Conservation (phyloP, 2,113 vertebrate genomes). For the Tachycineta bicolor region DNA sequence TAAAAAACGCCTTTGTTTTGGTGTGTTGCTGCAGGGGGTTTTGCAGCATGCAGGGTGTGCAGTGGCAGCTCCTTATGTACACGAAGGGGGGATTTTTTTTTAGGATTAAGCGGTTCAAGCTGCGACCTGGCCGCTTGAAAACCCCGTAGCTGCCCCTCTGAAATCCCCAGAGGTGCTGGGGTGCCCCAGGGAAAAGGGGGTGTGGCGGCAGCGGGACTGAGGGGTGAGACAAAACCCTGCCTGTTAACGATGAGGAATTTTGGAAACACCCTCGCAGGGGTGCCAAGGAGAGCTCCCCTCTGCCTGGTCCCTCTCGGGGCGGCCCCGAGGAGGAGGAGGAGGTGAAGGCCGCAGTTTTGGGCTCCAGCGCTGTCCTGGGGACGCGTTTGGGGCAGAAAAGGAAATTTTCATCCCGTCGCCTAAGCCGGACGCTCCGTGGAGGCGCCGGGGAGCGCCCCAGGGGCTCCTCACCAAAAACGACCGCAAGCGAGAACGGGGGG, state of each 20-base stretch:
- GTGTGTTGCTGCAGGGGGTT: neutral
- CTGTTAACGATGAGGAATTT: neutral
- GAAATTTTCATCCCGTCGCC: neutral
- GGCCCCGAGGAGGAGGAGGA: neutral
- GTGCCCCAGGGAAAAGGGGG: neutral
- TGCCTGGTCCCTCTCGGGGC: neutral
- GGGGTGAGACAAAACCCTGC: neutral
- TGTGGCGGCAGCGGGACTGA: neutral
- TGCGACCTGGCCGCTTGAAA: neutral
- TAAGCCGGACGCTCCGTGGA: neutral
- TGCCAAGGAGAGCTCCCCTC: neutral
- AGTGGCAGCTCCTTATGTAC: neutral
- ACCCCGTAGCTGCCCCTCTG: accelerated
- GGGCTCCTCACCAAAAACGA: neutral
- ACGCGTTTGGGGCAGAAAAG: neutral
- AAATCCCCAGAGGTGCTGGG: neutral
- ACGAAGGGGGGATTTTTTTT: accelerated
- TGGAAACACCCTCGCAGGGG: accelerated
- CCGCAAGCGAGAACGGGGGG: neutral
- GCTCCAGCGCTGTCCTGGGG: neutral
- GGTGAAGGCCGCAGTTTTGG: neutral
- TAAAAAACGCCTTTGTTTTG: neutral
- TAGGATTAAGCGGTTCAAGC: neutral
- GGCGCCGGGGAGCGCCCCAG: neutral
- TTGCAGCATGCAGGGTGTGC: constrained; percentile 1